Conservation (phyloP, 2,113 vertebrate species). For the Argyrosomus japonicus region DNA sequence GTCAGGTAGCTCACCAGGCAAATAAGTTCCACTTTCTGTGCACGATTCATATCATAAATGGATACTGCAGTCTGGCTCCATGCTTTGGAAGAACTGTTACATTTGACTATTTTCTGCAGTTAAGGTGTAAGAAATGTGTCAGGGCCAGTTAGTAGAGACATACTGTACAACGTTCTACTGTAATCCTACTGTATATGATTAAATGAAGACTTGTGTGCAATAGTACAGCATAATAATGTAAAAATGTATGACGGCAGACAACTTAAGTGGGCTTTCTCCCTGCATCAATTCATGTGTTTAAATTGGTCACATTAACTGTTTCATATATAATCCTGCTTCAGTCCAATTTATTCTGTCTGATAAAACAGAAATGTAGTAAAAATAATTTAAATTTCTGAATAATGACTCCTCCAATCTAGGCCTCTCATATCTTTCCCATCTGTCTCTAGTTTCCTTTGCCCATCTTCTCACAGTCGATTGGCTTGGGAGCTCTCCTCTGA, state of each 20-base stretch:
- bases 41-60: constrained; percentile 1
- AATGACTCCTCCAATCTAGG: constrained; percentile 49
- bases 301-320: constrained; percentile 16
- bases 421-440: constrained; percentile 57
- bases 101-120: constrained; percentile 3
- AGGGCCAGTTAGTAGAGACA: neutral
- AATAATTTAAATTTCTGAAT: constrained; percentile 46
- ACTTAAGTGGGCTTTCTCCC: neutral
- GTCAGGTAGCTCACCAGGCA: constrained; percentile 24
- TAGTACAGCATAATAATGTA: neutral
- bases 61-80: neutral
- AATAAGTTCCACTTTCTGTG: constrained; percentile 21
- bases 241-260: neutral
- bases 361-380: constrained; percentile 36
- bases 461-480: constrained; percentile 49
- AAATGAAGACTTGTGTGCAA: neutral
- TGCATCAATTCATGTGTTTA: neutral
- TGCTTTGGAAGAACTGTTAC: neutral
- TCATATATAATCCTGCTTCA: constrained; percentile 17
- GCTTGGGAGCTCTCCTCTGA: constrained; percentile 41
- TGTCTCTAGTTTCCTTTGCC: constrained; percentile 41
- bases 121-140: neutral
- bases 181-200: neutral
- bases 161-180: neutral
- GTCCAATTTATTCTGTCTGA: constrained; percentile 35